These are phyloP conservation scores for Montipora capricornis DNA, from an alignment of 64 coral and sea anemone species.

Conservation along the genomic window DNA sequence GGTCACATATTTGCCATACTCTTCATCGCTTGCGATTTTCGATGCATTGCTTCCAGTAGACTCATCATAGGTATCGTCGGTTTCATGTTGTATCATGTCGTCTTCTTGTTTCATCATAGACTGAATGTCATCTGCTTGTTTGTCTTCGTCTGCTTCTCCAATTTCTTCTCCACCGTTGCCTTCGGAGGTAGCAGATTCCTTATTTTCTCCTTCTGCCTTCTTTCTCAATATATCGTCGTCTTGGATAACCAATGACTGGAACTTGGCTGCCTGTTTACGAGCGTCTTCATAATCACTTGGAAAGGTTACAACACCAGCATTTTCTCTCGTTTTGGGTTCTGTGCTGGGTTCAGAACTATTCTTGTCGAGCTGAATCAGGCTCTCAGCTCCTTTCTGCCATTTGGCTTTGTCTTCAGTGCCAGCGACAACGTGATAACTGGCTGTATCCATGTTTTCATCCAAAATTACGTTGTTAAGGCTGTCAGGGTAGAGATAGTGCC, in stretches of 20 bases:
- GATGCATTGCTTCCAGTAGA: background rate
- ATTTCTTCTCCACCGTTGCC: background rate
- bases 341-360: background rate
- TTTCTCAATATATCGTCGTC: conserved; percentile 32
- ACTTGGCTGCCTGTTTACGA: conserved; percentile 17
- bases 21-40: background rate
- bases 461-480: conserved; percentile 38
- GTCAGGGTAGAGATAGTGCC: conserved; percentile 36
- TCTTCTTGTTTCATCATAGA: conserved; percentile 52
- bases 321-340: background rate
- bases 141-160: background rate
- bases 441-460: conserved; percentile 37
- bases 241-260: conserved; percentile 36
- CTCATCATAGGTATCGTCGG: background rate
- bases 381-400: conserved; percentile 52
- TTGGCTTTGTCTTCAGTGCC: conserved; percentile 27
- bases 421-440: conserved; percentile 34
- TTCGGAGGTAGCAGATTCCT: background rate
- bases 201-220: conserved; percentile 3
- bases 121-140: conserved; percentile 30
- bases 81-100: conserved; percentile 37
- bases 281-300: background rate
- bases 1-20: background rate
- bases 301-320: background rate
- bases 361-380: background rate